phyloP scores from a whole-genome alignment of 64 coral and sea anemone genomes.

The Platygyra sinensis region DNA sequence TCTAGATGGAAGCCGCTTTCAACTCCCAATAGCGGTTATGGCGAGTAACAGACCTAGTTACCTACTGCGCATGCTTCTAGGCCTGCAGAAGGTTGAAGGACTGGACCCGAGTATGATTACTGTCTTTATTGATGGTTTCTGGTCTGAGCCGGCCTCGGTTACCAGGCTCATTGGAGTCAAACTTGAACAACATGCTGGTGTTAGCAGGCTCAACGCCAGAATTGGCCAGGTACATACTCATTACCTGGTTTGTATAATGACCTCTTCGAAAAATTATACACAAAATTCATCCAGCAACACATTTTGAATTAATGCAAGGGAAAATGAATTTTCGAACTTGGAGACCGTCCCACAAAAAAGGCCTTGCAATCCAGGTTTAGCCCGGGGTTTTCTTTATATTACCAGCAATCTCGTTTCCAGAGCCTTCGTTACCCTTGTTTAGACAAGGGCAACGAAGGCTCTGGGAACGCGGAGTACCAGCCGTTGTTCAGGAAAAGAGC shows the following conservation, averaged over 20 bases:
- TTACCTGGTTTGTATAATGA: neutral
- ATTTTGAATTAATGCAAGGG: too few species aligned
- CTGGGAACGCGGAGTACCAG: too few species aligned
- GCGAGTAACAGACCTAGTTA: conserved; percentile 61
- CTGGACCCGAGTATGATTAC: conserved; percentile 45
- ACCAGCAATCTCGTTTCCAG: too few species aligned
- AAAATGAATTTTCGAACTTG: too few species aligned
- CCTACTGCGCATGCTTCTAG: conserved; percentile 53
- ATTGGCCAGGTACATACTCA: conserved; percentile 66
- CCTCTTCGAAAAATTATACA: too few species aligned
- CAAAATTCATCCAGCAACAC: too few species aligned
- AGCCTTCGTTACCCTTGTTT: too few species aligned
- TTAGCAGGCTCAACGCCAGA: conserved; percentile 64
- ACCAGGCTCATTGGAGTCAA: conserved; percentile 66
- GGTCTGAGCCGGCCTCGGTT: conserved; percentile 57
- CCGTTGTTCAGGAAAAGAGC: too few species aligned
- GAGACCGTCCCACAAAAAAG: too few species aligned
- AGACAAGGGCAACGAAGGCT: too few species aligned
- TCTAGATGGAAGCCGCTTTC: conserved; percentile 31
- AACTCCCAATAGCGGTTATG: conserved; percentile 57
- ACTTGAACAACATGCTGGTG: conserved; percentile 64
- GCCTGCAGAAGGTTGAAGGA: conserved; percentile 40
- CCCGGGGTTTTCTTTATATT: too few species aligned
- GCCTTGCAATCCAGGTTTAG: too few species aligned
- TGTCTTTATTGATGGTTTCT: conserved; percentile 59